Evolutionary conservation across 2,797 vertebrate genomes (phyloP), one percentile per base, ranked within the genome.

Genomic region (Steatocranus sp.): DNA sequence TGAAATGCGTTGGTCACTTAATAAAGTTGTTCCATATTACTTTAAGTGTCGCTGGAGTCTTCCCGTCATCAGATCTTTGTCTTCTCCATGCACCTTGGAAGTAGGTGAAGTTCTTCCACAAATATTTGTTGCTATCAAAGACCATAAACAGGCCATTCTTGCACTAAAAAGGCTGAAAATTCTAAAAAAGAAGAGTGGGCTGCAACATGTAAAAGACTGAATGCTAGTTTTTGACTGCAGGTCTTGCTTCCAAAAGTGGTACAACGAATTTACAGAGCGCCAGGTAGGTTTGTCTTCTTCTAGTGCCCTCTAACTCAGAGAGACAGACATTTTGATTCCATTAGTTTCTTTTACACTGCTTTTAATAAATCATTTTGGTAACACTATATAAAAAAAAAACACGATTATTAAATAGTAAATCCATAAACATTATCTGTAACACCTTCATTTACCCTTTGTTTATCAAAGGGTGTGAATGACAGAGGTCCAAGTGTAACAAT

Each of bases 231-330:
- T 32, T 58, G 15, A 32, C 54, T 1, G 2, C 53, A 56, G 25
- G 53, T 56, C 53, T 56, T 56, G 0, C 25, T 56, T 56, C 53
- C 53, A 58, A 58, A 58, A 3, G 54, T 58, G 54, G 54, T 58
- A 18, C 27, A 58, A 58, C 3, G 0, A 58, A 58, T 18, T 58
- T 58, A 18, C 54, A 58, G 5, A 58, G 54, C 0, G 2, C 9
- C 54, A 58, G 54, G 54, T 58, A 32, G 54, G 54, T 58, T 53
- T 25, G 6, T 11, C 50, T 53, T 32, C 54, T 18, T 61, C 30
- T 34, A 5, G 10, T 61, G 30, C 18, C 56, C 4, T 36, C 56
- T n/a, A 61, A 61, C 17, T 34, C 56, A 25, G 30, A n/a, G 6
- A 34, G 15, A 4, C 54, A 1, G 27, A 30, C 4, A 34, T 61